Conservation (phyloP, 2,888 invertebrate species). For the Mythimna lalbum region DNA sequence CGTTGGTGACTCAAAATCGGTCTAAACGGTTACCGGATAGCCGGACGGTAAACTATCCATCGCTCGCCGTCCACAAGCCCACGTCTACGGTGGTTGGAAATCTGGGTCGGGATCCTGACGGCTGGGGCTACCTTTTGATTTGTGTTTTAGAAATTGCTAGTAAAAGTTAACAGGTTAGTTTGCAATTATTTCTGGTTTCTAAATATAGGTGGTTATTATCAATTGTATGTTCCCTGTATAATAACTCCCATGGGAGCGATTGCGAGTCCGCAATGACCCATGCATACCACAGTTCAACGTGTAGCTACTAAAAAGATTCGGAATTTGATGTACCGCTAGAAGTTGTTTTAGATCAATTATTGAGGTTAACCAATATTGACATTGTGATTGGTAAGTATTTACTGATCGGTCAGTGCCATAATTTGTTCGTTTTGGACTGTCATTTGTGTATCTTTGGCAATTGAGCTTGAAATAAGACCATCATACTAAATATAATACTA, state of each 20-base stretch:
- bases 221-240: slow-evolving; percentile 26
- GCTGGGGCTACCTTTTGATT: background rate
- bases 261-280: slow-evolving; percentile 29
- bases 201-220: slow-evolving; percentile 28
- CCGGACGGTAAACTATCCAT: too few species aligned
- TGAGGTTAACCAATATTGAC: slow-evolving; percentile 32
- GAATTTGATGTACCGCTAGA: slow-evolving; percentile 6
- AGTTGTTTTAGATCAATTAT: slow-evolving; percentile 30
- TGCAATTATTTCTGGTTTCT: slow-evolving; percentile 11
- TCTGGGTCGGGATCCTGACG: too few species aligned
- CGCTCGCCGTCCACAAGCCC: background rate
- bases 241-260: slow-evolving; percentile 22
- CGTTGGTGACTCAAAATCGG: too few species aligned
- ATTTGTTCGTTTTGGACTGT: background rate
- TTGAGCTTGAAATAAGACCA: background rate
- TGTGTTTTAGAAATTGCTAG: background rate
- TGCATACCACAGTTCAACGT: slow-evolving; percentile 26
- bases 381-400: slow-evolving; percentile 19
- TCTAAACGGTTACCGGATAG: too few species aligned
- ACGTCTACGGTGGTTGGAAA: too few species aligned
- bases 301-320: slow-evolving; percentile 15
- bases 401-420: background rate
- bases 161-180: background rate
- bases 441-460: slow-evolving; percentile 5
- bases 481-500: background rate